Conservation (phyloP, 2,888 invertebrate genomes). For the Neocrepidodera transversa region DNA sequence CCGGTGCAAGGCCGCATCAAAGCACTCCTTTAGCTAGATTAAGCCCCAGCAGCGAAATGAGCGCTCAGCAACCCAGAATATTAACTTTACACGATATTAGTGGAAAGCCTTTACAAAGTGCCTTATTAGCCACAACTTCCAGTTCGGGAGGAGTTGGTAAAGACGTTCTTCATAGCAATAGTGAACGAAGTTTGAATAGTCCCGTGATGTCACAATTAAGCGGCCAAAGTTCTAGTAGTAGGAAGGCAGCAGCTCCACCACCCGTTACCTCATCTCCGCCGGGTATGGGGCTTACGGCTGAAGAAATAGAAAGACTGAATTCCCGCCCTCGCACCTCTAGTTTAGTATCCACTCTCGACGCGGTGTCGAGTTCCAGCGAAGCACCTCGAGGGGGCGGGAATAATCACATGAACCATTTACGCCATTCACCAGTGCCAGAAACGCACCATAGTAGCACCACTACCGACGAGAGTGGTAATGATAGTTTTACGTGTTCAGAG, state of each 20-base stretch:
- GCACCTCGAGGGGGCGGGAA: constrained; percentile 75
- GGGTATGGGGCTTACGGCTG: constrained; percentile 88
- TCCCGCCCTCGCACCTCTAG: constrained; percentile 88
- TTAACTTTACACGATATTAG: constrained; percentile 93
- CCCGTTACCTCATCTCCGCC: constrained; percentile 72
- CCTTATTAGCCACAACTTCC: constrained; percentile 86
- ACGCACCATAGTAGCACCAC: constrained; percentile 80
- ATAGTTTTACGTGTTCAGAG: constrained; percentile 97
- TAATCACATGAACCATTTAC: constrained; percentile 72
- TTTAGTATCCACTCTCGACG: constrained; percentile 89
- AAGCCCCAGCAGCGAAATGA: constrained; percentile 91
- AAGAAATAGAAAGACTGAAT: constrained; percentile 91
- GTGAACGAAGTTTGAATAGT: constrained; percentile 89
- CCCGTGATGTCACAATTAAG: constrained; percentile 92
- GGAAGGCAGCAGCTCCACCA: constrained; percentile 75
- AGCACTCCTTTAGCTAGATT: constrained; percentile 89
- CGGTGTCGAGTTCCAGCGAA: constrained; percentile 90
- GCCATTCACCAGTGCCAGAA: constrained; percentile 72
- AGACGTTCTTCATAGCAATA: constrained; percentile 88
- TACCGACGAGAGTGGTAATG: constrained; percentile 93
- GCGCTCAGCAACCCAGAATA: constrained; percentile 89
- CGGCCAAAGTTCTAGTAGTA: constrained; percentile 78
- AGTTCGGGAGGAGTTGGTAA: constrained; percentile 84
- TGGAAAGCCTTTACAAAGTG: constrained; percentile 89
- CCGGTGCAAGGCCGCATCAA: constrained; percentile 78